A percentile compares a stretch with the other conserved stretches of the same genome.
Evolutionary conservation across 37 sponge, comb jelly and placozoan genomes (phyloP).

Genomic region (Theonella swinhoei): DNA sequence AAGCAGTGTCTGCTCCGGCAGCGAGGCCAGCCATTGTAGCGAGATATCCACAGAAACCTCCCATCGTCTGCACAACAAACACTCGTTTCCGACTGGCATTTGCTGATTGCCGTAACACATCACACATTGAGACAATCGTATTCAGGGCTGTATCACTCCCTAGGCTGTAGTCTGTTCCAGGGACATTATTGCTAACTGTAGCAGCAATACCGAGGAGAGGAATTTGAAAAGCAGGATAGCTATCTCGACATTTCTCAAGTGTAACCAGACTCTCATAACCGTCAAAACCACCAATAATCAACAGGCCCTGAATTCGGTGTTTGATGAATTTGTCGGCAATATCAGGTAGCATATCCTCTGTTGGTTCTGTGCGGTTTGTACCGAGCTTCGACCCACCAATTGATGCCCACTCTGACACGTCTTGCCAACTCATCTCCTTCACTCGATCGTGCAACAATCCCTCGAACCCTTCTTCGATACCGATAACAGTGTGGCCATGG

Average conservation of each 20-base stretch:
- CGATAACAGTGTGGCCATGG: constrained; percentile 75
- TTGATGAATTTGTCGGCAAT: constrained; percentile 55
- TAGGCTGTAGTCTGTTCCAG: constrained; percentile 87
- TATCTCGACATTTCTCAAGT: constrained; percentile 50
- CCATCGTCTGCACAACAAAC: constrained; percentile 91
- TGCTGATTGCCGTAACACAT: constrained; percentile 82
- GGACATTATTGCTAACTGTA: constrained; percentile 94
- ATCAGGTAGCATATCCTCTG: constrained; percentile 18
- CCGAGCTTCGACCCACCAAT: constrained; percentile 74
- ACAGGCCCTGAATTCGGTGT: constrained; percentile 60
- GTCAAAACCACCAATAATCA: constrained; percentile 94
- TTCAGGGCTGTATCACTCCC: constrained; percentile 93
- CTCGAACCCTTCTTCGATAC: constrained; percentile 76
- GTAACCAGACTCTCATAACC: constrained; percentile 59
- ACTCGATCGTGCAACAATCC: constrained; percentile 57
- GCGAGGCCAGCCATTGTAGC: constrained; percentile 91
- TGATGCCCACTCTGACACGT: constrained; percentile 52
- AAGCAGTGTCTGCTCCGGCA: constrained; percentile 90
- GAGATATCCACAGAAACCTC: constrained; percentile 92
- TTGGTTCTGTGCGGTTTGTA: constrained; percentile 60
- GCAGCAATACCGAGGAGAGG: constrained; percentile 80
- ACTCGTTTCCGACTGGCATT: constrained; percentile 80
- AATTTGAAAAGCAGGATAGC: constrained; percentile 55
- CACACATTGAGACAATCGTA: constrained; percentile 69
- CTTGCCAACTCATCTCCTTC: constrained; percentile 36